A percentile compares a stretch with the other conserved stretches of the same genome.
Evolutionary conservation across 2,113 vertebrate species (phyloP).

Genomic region (Onychostruthus taczanowskii): DNA sequence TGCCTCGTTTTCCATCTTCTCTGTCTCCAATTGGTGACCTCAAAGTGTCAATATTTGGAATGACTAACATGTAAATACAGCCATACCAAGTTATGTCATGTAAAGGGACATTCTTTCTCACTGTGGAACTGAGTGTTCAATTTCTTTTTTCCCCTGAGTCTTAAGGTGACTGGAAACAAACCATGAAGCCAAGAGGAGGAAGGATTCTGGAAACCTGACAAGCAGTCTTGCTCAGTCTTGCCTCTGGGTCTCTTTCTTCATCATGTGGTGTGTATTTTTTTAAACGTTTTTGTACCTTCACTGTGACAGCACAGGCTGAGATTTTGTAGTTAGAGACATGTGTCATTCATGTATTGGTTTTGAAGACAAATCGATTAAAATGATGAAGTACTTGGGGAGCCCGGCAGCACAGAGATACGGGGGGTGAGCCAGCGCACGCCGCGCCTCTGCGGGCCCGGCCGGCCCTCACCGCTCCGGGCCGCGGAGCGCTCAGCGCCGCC

Average conservation of each 20-base stretch:
- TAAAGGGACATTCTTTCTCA: not conserved
- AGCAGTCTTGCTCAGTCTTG: not conserved
- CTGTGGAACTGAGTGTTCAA: not conserved
- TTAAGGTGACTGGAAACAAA: not conserved
- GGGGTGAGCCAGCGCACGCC: fast-evolving
- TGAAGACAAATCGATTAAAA: not conserved
- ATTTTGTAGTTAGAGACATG: not conserved
- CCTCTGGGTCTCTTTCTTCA: not conserved
- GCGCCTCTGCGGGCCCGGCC: not conserved
- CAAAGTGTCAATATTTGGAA: slow-evolving; percentile 29
- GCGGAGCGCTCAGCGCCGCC: not conserved
- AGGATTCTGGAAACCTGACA: not conserved
- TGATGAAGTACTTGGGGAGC: fast-evolving
- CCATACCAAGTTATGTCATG: not conserved
- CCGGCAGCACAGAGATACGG: fast-evolving
- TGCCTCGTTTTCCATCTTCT: not conserved
- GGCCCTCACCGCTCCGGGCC: not conserved
- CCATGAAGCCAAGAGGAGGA: not conserved
- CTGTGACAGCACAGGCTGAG: not conserved
- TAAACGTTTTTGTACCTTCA: not conserved
- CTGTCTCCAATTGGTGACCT: not conserved
- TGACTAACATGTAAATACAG: not conserved
- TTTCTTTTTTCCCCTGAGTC: not conserved
- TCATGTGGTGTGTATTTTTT: not conserved
- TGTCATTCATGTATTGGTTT: fast-evolving